A percentile compares a stretch with the other conserved stretches of the same genome.
Conservation (phyloP, 2,888 invertebrate genomes). For the Trissoscelio sp. region DNA sequence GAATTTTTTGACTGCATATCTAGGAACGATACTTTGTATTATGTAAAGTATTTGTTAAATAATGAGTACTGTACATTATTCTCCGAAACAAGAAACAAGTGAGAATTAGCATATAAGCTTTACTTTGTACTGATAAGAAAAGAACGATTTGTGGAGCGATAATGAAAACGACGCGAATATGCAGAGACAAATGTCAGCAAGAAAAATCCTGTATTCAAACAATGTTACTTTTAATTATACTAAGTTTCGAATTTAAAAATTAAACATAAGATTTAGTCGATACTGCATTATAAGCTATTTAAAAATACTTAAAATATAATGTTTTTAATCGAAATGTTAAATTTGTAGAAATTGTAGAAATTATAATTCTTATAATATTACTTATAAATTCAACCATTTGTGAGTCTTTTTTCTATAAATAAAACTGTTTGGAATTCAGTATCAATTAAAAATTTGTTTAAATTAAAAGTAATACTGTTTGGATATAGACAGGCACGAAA, state of each 20-base stretch:
- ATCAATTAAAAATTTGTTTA: too few species aligned
- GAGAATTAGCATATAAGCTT: conserved; percentile 57
- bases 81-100: conserved; percentile 36
- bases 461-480: background rate
- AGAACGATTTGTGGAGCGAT: conserved; percentile 21
- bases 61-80: conserved; percentile 51
- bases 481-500: background rate
- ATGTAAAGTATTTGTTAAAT: conserved; percentile 57
- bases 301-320: too few species aligned
- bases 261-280: too few species aligned
- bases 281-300: too few species aligned
- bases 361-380: too few species aligned
- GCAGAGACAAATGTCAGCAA: background rate
- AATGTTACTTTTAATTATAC: conserved; percentile 14
- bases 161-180: background rate
- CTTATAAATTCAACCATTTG: too few species aligned
- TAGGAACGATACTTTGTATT: conserved; percentile 50
- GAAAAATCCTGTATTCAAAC: background rate
- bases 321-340: too few species aligned
- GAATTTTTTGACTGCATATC: conserved; percentile 55
- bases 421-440: too few species aligned
- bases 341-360: too few species aligned
- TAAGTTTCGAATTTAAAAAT: too few species aligned
- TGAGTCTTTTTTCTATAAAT: too few species aligned
- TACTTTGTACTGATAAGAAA: conserved; percentile 28